phyloP scores from a whole-genome alignment of 2,797 vertebrate genomes.

The Bradypodion pumilum region DNA sequence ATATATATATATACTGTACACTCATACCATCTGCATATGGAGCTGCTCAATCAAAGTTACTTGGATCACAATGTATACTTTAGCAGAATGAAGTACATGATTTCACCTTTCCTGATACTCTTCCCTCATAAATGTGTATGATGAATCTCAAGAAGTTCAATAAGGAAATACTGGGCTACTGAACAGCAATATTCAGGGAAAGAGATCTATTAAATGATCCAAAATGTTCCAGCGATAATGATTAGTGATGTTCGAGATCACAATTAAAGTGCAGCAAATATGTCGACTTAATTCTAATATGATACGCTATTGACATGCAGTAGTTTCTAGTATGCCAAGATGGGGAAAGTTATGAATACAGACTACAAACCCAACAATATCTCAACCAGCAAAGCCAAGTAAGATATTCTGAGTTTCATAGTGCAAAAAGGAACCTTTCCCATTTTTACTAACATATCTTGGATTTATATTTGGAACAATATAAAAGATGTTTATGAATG shows the following conservation, averaged over 20 bases:
- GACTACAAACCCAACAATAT: too few species aligned
- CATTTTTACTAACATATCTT: neutral
- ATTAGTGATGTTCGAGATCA: neutral
- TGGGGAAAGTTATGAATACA: too few species aligned
- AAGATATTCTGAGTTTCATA: too few species aligned
- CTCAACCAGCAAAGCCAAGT: too few species aligned
- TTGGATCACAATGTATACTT: neutral
- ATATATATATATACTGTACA: neutral
- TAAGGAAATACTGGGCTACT: neutral
- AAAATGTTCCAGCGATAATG: neutral
- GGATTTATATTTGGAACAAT: neutral
- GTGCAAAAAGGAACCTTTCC: too few species aligned
- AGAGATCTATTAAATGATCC: neutral
- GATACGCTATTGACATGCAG: neutral
- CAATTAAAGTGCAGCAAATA: neutral
- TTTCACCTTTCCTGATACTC: neutral
- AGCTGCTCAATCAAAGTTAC: neutral
- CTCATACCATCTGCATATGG: neutral
- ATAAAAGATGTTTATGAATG: neutral
- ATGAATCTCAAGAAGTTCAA: neutral
- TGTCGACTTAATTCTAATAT: neutral
- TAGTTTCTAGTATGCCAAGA: neutral
- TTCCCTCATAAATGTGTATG: neutral
- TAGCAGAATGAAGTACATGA: neutral
- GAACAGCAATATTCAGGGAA: neutral